These are phyloP conservation scores for Pristionchus arcanus DNA, from an alignment of 2,888 invertebrate genomes.

Conservation along the genomic window DNA sequence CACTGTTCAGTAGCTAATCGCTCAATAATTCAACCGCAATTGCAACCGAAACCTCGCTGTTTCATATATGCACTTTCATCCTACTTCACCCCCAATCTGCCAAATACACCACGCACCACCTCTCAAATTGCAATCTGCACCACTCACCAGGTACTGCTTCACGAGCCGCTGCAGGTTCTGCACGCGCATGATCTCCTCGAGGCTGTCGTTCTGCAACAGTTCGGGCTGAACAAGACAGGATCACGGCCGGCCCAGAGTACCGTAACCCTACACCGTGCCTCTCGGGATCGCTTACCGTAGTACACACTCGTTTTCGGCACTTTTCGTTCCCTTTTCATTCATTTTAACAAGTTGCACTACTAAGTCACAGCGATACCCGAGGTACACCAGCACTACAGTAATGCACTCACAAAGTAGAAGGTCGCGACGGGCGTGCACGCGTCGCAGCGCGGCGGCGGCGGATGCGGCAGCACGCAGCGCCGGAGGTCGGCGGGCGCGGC, in stretches of 20 bases:
- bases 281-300: no score
- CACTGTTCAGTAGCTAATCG: no score
- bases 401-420: conserved; percentile 46
- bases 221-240: not conserved
- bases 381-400: not conserved
- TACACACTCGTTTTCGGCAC: no score
- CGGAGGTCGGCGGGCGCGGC: conserved; percentile 41
- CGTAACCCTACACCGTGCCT: no score
- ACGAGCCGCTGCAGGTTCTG: conserved; percentile 53
- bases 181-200: conserved; percentile 51
- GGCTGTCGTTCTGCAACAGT: conserved; percentile 50
- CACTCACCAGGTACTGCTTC: conserved; percentile 53
- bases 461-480: conserved; percentile 21
- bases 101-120: not conserved
- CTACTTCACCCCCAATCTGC: not conserved
- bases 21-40: no score
- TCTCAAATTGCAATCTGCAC: no score
- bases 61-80: no score
- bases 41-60: not conserved
- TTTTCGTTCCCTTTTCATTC: no score
- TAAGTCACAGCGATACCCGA: no score
- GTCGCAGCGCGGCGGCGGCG: conserved; percentile 51
- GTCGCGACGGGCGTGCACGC: conserved; percentile 46
- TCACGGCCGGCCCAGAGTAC: not conserved
- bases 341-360: no score